A percentile compares a stretch with the other conserved stretches of the same genome.
phyloP scores from a whole-genome alignment of 2,797 vertebrate genomes.

The Ctenochaetus hawaiiensis region DNA sequence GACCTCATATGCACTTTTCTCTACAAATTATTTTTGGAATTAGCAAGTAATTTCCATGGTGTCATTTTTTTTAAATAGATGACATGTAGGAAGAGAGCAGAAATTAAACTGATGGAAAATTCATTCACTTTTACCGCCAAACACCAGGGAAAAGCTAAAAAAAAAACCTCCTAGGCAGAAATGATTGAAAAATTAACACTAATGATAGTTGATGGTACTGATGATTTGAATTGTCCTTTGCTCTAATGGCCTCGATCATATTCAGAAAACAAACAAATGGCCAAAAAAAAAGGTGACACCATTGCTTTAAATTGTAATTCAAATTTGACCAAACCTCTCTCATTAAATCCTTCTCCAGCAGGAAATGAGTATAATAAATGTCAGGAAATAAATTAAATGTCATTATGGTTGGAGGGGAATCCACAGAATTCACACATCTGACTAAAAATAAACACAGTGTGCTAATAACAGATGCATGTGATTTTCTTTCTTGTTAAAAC shows the following conservation, averaged over 20 bases:
- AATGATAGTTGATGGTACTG: not conserved
- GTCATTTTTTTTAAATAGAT: constrained; percentile 7
- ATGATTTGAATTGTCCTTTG: not conserved
- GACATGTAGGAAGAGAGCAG: not conserved
- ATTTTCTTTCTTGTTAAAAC: not conserved
- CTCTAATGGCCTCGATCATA: not conserved
- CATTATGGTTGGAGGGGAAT: constrained; percentile 26
- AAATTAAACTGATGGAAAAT: not conserved
- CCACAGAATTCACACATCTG: not conserved
- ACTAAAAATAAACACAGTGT: constrained; percentile 2
- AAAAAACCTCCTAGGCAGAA: not conserved
- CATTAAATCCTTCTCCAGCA: constrained; percentile 14
- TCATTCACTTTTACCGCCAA: not conserved
- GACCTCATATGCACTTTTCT: not conserved
- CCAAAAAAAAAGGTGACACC: not conserved
- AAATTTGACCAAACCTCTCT: constrained; percentile 26
- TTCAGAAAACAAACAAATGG: not conserved
- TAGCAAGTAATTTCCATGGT: not conserved
- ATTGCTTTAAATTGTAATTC: not conserved
- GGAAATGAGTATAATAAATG: constrained; percentile 18
- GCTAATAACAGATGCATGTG: not conserved
- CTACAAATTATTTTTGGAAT: constrained; percentile 12
- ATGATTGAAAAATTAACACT: not conserved
- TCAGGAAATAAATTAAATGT: constrained; percentile 16
- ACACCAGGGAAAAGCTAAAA: not conserved